phyloP scores from a whole-genome alignment of 2,113 vertebrate genomes.

The Corvus cornix region DNA sequence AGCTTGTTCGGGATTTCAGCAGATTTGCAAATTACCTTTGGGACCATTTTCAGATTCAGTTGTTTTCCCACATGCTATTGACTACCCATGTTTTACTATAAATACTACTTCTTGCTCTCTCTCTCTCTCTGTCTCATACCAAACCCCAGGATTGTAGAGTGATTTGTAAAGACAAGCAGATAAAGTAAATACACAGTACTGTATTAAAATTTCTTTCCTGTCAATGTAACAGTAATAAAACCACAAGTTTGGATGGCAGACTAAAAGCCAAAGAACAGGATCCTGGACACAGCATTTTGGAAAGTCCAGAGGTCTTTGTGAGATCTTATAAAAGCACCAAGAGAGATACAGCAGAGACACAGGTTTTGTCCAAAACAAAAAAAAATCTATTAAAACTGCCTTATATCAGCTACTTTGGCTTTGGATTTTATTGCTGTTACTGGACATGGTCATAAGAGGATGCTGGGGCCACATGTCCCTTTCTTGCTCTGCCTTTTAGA shows the following conservation, averaged over 20 bases:
- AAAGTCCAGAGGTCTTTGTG: neutral
- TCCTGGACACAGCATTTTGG: neutral
- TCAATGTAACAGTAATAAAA: neutral
- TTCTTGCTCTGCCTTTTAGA: neutral
- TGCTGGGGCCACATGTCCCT: rapidly evolving
- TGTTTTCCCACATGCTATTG: slow-evolving; percentile 71
- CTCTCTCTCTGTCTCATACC: neutral
- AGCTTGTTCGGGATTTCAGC: slow-evolving; percentile 92
- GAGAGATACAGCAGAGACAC: neutral
- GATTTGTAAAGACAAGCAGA: slow-evolving; percentile 67
- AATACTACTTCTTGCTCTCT: slow-evolving; percentile 22
- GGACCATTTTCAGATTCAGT: slow-evolving; percentile 81
- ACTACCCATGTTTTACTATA: slow-evolving; percentile 67
- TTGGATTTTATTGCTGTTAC: neutral
- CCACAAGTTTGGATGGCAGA: neutral
- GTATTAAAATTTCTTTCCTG: slow-evolving; percentile 43
- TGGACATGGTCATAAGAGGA: neutral
- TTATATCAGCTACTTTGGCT: neutral
- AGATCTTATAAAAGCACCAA: neutral
- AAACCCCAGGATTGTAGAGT: slow-evolving; percentile 30
- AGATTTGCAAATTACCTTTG: slow-evolving; percentile 93
- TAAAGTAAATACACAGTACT: slow-evolving; percentile 31
- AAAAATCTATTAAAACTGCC: neutral
- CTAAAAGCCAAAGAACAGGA: neutral
- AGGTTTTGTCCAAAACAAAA: neutral